These are phyloP conservation scores for Sphyrna mokarran DNA, from an alignment of 2,113 vertebrate species.

Conservation along the genomic window DNA sequence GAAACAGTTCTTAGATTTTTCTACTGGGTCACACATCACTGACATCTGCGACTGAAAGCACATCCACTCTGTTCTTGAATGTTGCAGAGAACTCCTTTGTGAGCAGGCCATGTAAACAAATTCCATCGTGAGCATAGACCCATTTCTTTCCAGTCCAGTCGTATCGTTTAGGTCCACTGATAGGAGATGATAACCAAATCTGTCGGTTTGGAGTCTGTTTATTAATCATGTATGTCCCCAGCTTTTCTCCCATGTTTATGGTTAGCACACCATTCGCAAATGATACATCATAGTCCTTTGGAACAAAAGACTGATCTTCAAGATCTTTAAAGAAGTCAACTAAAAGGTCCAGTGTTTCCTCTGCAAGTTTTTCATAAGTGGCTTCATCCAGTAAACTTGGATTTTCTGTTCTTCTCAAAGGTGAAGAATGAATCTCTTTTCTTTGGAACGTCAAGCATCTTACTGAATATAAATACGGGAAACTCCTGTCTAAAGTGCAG, in stretches of 20 bases:
- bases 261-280: conserved; percentile 84
- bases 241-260: conserved; percentile 69
- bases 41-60: conserved; percentile 64
- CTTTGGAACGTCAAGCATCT: neutral
- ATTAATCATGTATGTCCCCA: conserved; percentile 94
- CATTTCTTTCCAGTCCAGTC: conserved; percentile 84
- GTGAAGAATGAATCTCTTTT: neutral
- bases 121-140: conserved; percentile 78
- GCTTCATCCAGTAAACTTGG: conserved; percentile 65
- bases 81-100: conserved; percentile 72
- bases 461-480: neutral
- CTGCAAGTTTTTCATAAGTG: conserved; percentile 75
- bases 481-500: too few species aligned
- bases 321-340: conserved; percentile 89
- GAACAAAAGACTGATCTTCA: conserved; percentile 67
- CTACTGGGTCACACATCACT: conserved; percentile 41
- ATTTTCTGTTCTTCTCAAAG: conserved; percentile 23
- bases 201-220: conserved; percentile 93
- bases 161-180: conserved; percentile 87
- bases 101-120: conserved; percentile 77
- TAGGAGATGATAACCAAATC: conserved; percentile 92
- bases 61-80: conserved; percentile 68
- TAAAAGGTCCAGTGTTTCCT: conserved; percentile 80
- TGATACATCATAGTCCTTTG: conserved; percentile 76
- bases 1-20: neutral